Conservation (phyloP, 2,888 invertebrate genomes). For the Drosophila infuscata region DNA sequence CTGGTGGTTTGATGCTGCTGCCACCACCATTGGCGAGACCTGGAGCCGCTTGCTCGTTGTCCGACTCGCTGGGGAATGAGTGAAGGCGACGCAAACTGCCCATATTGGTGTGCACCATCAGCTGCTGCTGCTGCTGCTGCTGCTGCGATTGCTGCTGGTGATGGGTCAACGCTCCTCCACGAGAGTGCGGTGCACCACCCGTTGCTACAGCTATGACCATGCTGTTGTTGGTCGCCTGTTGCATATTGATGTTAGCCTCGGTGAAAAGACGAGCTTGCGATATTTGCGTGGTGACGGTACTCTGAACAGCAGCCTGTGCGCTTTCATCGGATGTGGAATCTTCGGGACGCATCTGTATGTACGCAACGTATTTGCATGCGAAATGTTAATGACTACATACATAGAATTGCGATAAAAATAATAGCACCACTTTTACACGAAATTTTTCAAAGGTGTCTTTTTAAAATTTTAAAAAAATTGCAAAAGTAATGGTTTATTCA, state of each 20-base stretch:
- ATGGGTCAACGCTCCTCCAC: slow-evolving; percentile 43
- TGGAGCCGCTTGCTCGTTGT: slow-evolving; percentile 89
- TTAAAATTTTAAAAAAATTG: neutral
- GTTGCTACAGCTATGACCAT: slow-evolving; percentile 64
- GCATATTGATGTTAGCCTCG: slow-evolving; percentile 76
- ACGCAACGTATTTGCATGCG: neutral
- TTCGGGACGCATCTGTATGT: slow-evolving; percentile 82
- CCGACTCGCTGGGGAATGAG: slow-evolving; percentile 94
- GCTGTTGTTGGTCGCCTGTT: slow-evolving; percentile 82
- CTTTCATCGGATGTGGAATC: slow-evolving; percentile 85
- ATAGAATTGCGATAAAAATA: neutral
- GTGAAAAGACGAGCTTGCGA: slow-evolving; percentile 84
- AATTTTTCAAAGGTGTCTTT: neutral
- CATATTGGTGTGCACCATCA: slow-evolving; percentile 80
- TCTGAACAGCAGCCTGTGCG: slow-evolving; percentile 84
- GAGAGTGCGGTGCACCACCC: slow-evolving; percentile 23
- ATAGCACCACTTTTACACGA: neutral
- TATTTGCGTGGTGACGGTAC: slow-evolving; percentile 85
- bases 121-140: slow-evolving; percentile 62
- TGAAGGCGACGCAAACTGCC: slow-evolving; percentile 90
- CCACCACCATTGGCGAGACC: slow-evolving; percentile 57
- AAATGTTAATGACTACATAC: neutral
- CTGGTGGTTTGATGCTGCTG: slow-evolving; percentile 90
- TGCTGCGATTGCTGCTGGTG: slow-evolving; percentile 62
- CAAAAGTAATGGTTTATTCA: neutral